Base-by-base conservation (phyloP, 2,888 invertebrate species). In the Oasisia sp. region DNA sequence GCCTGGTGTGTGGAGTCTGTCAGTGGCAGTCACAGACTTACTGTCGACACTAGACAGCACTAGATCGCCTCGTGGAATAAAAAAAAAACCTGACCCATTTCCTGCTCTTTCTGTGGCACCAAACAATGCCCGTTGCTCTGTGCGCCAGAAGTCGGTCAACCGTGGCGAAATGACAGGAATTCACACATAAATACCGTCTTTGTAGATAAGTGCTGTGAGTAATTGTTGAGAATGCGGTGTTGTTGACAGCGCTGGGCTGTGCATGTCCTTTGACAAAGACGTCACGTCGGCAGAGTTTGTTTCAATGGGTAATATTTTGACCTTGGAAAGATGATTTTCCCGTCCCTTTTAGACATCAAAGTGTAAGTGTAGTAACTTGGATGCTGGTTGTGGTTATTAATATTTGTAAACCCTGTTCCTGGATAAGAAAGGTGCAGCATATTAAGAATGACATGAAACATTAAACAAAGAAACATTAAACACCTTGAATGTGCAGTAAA, bases 11-110 rank as follows among this genome's bases (percentile, higher is more conserved):
- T 74, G 74, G 3, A 27, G 74, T 27, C 27, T 7, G 74, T 27
- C 0, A 74, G 74, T n/a, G n/a, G 27, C 27, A 14, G 50, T 11
- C 50, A 50, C 74, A 74, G 27, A 74, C 27, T 1, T 27, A 74
- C n/a, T 74, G 74, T 7, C 19, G 5, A 27, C 74, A 74, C 74
- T 3, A 74, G 74, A 1, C 74, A 74, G 74, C n/a, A 27, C 74
- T 19, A 74, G 27, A 27, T 74, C 74, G 74, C 74, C 74, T 74
- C 7, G 74, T 74, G n/a, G 27, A n/a, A 74, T 74, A 27, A 27
- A 74, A 74, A 74, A 74, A 74, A 74, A 74, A n/a, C n/a, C 74
- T 74, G 58, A 19, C 74, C 74, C n/a, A 74, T 74, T 74, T 74
- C 27, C 27, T 27, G 74, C 74, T 50, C 50, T 74, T 74, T 27